Percentiles rank a stretch among this genome's conserved stretches.
These are phyloP conservation scores for Spinus olivaceus DNA, from an alignment of 2,797 vertebrate species.

Conservation along the genomic window DNA sequence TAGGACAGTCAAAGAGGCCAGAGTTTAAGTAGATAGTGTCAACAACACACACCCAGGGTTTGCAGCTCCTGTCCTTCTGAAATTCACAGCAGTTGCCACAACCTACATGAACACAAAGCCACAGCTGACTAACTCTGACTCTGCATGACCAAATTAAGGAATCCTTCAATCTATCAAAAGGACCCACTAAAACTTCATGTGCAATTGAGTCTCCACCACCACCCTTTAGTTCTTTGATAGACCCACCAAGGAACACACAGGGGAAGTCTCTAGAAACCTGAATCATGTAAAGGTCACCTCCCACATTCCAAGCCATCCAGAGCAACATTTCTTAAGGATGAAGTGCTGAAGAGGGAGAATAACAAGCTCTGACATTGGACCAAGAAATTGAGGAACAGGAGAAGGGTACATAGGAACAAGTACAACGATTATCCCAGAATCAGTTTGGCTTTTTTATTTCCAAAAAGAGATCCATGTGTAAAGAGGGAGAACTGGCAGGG, in stretches of 20 bases:
- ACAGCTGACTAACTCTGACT: neutral
- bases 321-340: neutral
- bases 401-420: neutral
- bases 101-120: neutral
- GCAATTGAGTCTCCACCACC: neutral
- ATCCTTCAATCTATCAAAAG: neutral
- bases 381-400: neutral
- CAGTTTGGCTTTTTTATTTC: neutral
- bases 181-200: neutral
- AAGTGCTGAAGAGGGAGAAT: neutral
- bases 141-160: neutral
- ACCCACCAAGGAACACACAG: neutral
- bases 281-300: neutral
- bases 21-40: neutral
- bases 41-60: neutral
- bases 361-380: neutral
- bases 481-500: neutral
- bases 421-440: neutral
- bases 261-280: neutral
- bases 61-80: constrained; percentile 7
- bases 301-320: neutral
- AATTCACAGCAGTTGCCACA: neutral
- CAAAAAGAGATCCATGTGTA: neutral
- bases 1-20: neutral
- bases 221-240: neutral